Evolutionary conservation across 2,888 invertebrate genomes (phyloP).

Genomic region (Andricus quercusramuli): DNA sequence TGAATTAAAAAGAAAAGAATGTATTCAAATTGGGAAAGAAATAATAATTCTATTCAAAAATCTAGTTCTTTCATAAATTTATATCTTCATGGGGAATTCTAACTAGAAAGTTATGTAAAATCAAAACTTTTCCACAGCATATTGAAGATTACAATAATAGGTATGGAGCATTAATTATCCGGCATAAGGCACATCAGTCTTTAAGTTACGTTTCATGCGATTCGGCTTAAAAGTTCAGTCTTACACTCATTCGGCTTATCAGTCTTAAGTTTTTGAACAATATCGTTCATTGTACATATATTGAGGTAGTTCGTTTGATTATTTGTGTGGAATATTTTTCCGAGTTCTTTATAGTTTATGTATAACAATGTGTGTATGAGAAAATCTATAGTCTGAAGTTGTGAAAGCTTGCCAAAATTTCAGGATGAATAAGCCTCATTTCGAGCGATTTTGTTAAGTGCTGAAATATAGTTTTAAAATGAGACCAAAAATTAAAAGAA

Average conservation of each 20-base stretch:
- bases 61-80: too few species aligned
- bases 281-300: constrained; percentile 20
- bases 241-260: constrained; percentile 12
- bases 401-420: too few species aligned
- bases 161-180: neutral
- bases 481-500: too few species aligned
- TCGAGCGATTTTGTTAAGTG: too few species aligned
- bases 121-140: neutral
- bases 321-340: constrained; percentile 1
- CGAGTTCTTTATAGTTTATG: neutral
- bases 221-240: constrained; percentile 33
- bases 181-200: constrained; percentile 28
- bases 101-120: neutral
- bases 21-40: neutral
- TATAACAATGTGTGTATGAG: neutral
- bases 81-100: too few species aligned
- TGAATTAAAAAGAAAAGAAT: too few species aligned
- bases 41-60: neutral
- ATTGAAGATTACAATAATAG: constrained; percentile 10
- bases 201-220: constrained; percentile 20
- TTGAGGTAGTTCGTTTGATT: constrained; percentile 17
- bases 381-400: too few species aligned
- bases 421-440: too few species aligned
- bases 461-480: too few species aligned
- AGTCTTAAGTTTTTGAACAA: constrained; percentile 28